phyloP scores from a whole-genome alignment of 2,888 invertebrate genomes.

The Ferdinandea cuprea region DNA sequence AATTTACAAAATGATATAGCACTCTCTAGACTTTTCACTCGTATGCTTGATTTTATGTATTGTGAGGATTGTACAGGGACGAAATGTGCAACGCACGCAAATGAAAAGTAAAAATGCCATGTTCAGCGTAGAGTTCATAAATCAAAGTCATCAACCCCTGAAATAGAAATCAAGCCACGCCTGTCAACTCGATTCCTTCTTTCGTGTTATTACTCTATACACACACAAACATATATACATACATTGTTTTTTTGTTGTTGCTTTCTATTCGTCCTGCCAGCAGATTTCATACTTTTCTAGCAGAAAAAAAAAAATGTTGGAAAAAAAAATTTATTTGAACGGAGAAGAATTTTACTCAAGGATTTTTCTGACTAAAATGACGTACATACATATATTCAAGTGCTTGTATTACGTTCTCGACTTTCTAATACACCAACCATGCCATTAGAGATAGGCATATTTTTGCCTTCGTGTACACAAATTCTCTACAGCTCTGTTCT shows the following conservation, averaged over 20 bases:
- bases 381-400: slow-evolving; percentile 51
- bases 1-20: slow-evolving; percentile 73
- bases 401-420: slow-evolving; percentile 22
- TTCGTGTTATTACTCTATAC: slow-evolving; percentile 58
- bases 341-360: slow-evolving; percentile 68
- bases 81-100: slow-evolving; percentile 67
- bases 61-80: slow-evolving; percentile 52
- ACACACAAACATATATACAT: slow-evolving; percentile 24
- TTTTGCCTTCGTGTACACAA: slow-evolving; percentile 42
- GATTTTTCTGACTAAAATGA: slow-evolving; percentile 74
- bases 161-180: slow-evolving; percentile 77
- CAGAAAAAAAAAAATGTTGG: slow-evolving; percentile 48
- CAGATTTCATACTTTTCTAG: slow-evolving; percentile 72
- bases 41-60: slow-evolving; percentile 19
- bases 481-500: slow-evolving; percentile 1
- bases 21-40: slow-evolving; percentile 21
- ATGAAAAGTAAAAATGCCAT: slow-evolving; percentile 74
- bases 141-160: slow-evolving; percentile 75
- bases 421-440: slow-evolving; percentile 32
- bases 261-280: slow-evolving; percentile 54
- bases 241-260: slow-evolving; percentile 16
- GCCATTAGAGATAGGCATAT: slow-evolving; percentile 68
- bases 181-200: slow-evolving; percentile 76
- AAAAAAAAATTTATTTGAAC: slow-evolving; percentile 27
- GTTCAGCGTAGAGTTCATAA: slow-evolving; percentile 70